Evolutionary conservation across 2,113 vertebrate genomes (phyloP), one percentile per base, ranked within the genome.

Genomic region (Trematomus loennbergii): DNA sequence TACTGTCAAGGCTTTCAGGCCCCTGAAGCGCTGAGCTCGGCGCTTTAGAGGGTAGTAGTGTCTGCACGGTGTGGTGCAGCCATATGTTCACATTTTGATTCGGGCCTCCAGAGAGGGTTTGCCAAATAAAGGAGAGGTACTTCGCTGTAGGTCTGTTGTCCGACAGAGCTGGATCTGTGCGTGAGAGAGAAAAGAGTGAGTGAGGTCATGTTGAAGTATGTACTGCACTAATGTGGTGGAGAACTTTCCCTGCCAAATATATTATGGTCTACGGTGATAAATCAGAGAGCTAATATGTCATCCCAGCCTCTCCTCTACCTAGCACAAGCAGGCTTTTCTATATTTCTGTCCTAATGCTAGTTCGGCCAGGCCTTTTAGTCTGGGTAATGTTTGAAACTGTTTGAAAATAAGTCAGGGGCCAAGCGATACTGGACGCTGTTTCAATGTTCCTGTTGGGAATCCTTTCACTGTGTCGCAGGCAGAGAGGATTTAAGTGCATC

Each of bases 1-100:
- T 64, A 64, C 59, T 78, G 16, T 62, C 25, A 57, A 67, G 57
- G 29, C 45, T 1, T 70, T 54, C 15, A 13, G 71, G 66, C 46
- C 79, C 70, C 67, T 15, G 22, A 72, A 80, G 66, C 60, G 57
- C 79, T 48, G 66, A 68, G 69, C 73, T 60, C 25, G 78, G 83
- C 68, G 40, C 61, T 84, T 90, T 74, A 64, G 54, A 71, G 77
- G 74, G 78, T 77, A 81, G 65, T 49, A 52, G 57, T 57, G 68
- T 87, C 79, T 80, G 75, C 81, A 81, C 54, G 75, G 40, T 72
- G 57, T 71, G 75, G 45, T 59, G 70, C 67, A 61, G 82, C 86
- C 87, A 88, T 89, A 90, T 92, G 89, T 79, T 88, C 80, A 64
- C 40, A 65, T 64, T 82, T 84, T 85, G 77, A 85, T 84, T 86